A percentile compares a stretch with the other conserved stretches of the same genome.
Evolutionary conservation across 2,113 vertebrate genomes (phyloP).

Genomic region (Aix galericulata): DNA sequence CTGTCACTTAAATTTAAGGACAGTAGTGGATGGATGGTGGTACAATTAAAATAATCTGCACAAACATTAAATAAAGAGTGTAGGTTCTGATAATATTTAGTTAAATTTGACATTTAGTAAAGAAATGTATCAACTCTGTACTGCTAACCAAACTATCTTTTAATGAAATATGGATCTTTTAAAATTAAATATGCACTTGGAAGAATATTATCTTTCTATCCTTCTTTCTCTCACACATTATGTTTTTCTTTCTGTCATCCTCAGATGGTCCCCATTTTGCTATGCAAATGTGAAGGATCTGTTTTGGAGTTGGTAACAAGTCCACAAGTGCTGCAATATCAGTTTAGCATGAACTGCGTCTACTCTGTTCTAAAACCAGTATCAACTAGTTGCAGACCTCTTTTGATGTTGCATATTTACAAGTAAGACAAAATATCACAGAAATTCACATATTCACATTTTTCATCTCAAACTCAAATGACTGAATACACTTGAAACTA

Average conservation of each 20-base stretch:
- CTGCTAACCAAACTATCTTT: not conserved
- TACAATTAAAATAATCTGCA: not conserved
- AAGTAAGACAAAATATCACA: not conserved
- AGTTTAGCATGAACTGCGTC: not conserved
- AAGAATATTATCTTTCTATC: not conserved
- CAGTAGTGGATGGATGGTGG: not conserved
- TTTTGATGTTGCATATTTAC: not conserved
- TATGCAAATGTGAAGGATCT: not conserved
- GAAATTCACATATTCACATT: not conserved
- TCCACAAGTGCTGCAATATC: not conserved
- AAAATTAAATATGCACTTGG: not conserved
- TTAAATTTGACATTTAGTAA: not conserved
- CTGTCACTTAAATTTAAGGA: not conserved
- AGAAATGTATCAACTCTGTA: not conserved
- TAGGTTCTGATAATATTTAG: not conserved
- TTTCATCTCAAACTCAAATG: not conserved
- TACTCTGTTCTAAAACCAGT: not conserved
- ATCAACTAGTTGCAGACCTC: not conserved
- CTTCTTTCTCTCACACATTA: not conserved
- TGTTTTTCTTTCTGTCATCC: not conserved
- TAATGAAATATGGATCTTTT: not conserved
- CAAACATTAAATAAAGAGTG: not conserved
- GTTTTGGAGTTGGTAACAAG: constrained; percentile 6
- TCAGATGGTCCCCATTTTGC: not conserved
- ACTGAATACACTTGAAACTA: not conserved